Evolutionary conservation across 2,888 invertebrate species (phyloP), one percentile per base, ranked within the genome.

Genomic region (Andrena flavipes): DNA sequence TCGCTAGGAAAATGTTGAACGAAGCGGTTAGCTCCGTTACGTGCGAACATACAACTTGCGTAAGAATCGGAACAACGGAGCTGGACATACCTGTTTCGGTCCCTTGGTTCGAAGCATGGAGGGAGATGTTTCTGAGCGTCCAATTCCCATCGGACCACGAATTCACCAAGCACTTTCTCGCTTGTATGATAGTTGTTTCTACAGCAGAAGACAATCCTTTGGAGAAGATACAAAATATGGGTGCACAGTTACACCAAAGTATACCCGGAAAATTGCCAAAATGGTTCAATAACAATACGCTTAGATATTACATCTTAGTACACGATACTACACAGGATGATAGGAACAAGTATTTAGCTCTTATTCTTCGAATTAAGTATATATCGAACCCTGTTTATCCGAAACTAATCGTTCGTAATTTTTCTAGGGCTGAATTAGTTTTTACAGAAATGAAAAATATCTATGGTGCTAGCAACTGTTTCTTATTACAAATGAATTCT

Each of bases 31-130:
- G 96, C 86, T 95, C 96, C 80, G 94, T 95, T 3, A 94, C 94
- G 56, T 95, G 94, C 85, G 95, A 96, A 75, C 95, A 96, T 92
- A 95, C 95, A 26, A 95, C 95, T 60, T 84, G 94, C 5, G 90
- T 96, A 67, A 95, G 95, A 76, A 94, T 96, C 89, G 96, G 96
- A 95, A 94, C 92, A 76, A 89, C 88, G 5, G 95, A 95, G 88
- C 94, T 98, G 84, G 96, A 97, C 88, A 95, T 97, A 88, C 98
- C 98, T 42, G 95, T 96, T 51, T 95, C 96, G 10, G 97, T 98
- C 72, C 97, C 98, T 16, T 99, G 99, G 99, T 99, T 98, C 95
- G 99, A 99, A 94, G 96, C 97, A 10, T 99, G 99, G 98, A 96
- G 99, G 90, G 98, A 98, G 90, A 97, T 97, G 35, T 99, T 99